Percentiles rank a stretch among this genome's conserved stretches.
phyloP scores from a whole-genome alignment of 2,113 vertebrate genomes.

The Cyrtonyx montezumae region DNA sequence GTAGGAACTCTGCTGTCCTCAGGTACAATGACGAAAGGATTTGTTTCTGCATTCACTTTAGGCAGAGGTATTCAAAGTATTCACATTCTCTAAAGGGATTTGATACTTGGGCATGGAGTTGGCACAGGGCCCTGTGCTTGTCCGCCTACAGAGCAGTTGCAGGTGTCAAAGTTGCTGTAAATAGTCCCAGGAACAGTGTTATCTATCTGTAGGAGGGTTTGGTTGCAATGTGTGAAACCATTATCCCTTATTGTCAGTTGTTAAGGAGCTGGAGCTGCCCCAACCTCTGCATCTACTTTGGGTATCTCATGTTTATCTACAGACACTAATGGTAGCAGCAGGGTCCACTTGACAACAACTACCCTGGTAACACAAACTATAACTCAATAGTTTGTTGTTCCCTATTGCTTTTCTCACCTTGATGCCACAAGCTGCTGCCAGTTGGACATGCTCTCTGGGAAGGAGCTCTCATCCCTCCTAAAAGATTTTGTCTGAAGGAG shows the following conservation, averaged over 20 bases:
- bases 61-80: background rate
- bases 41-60: background rate
- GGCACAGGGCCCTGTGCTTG: background rate
- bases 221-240: background rate
- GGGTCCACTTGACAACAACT: background rate
- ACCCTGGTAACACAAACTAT: background rate
- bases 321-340: background rate
- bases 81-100: background rate
- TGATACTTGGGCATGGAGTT: background rate
- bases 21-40: background rate
- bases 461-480: background rate
- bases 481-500: background rate
- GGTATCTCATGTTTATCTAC: background rate
- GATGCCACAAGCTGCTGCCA: background rate
- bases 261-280: constrained; percentile 26
- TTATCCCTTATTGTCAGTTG: constrained; percentile 32
- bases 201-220: background rate
- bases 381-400: background rate
- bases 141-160: constrained; percentile 35
- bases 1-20: background rate
- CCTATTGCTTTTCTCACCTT: background rate
- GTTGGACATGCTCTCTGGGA: background rate
- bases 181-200: background rate
- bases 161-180: constrained; percentile 10
- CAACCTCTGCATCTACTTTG: background rate